Base-by-base conservation (phyloP, 2,888 invertebrate genomes). In the Ceramica pisi region DNA sequence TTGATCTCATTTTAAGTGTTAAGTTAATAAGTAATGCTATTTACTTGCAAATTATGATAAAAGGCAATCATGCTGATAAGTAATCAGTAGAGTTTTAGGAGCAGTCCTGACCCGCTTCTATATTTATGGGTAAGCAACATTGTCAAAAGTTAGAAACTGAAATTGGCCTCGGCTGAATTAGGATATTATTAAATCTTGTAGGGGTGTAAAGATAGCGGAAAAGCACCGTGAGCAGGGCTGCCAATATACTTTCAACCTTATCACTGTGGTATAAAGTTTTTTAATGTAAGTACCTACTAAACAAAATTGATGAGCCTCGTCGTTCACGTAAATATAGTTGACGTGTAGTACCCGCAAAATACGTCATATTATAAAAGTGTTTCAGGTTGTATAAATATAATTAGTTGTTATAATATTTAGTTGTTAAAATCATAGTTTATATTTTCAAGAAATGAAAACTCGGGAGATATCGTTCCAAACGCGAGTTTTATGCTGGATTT, bases 101-200 rank as follows among this genome's bases (percentile, higher is more conserved):
- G 38, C 44, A 62, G 46, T 31, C 21, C 14, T 31, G 48, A 50
- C 50, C 57, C 46, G 10, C 14, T 31, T 68, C 44, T 68, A 62
- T 48, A 50, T 55, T 38, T 56, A 81, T 51, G 46, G 53, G 26
- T 66, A 68, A 71, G 50, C 48, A 56, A 66, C 56, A 70, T 65
- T 65, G 71, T 80, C 59, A 50, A 81, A 77, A 67, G 74, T 71
- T 73, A 71, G 21, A 84, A 84, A 78, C 75, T 84, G 71, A 78
- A 75, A 81, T 71, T 66, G 71, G 70, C 71, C 57, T 78, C 64
- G 70, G 82, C 81, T 72, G 81, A 81, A 81, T 84, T 75, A 78
- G 68, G 67, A 66, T 84, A 68, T 84, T 84, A 82, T 82, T 81
- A 61, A 82, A 82, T 84, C 71, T 75, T 84, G 65, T 67, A 70